Evolutionary conservation across 30 jellyfish, hydroid and myxozoan species (phyloP).

Genomic region (Aurelia aurita complex sp. Pacific): DNA sequence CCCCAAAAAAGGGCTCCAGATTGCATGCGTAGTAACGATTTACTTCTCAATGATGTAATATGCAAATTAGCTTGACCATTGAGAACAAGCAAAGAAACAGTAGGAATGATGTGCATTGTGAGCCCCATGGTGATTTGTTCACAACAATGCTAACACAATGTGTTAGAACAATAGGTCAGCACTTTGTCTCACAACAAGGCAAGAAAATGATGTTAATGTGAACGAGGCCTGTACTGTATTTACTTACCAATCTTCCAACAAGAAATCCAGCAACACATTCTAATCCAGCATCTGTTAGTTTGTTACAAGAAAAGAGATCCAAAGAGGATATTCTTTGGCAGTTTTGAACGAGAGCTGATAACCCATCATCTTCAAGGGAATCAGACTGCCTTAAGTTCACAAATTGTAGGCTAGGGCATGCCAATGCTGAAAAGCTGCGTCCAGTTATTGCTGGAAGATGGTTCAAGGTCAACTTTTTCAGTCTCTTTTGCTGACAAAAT

Average conservation of each 20-base stretch:
- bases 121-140: no score
- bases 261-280: conserved; percentile 62
- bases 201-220: no score
- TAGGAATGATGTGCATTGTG: no score
- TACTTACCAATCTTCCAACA: conserved; percentile 53
- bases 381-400: conserved; percentile 22
- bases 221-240: no score
- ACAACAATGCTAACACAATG: no score
- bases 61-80: no score
- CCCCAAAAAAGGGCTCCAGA: no score
- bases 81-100: no score
- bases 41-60: no score
- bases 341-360: conserved; percentile 50
- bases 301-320: conserved; percentile 43
- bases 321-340: conserved; percentile 34
- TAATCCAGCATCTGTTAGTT: conserved; percentile 24
- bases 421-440: conserved; percentile 9
- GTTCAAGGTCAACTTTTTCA: conserved; percentile 21
- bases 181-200: no score
- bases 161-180: no score
- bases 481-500: conserved; percentile 7
- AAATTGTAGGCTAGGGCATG: conserved; percentile 15
- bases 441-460: conserved; percentile 27
- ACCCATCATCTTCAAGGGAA: conserved; percentile 31
- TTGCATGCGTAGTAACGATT: no score